phyloP scores from a whole-genome alignment of 1,140 invertebrate genomes.

The Hermatobates lingyangjiaoensis region DNA sequence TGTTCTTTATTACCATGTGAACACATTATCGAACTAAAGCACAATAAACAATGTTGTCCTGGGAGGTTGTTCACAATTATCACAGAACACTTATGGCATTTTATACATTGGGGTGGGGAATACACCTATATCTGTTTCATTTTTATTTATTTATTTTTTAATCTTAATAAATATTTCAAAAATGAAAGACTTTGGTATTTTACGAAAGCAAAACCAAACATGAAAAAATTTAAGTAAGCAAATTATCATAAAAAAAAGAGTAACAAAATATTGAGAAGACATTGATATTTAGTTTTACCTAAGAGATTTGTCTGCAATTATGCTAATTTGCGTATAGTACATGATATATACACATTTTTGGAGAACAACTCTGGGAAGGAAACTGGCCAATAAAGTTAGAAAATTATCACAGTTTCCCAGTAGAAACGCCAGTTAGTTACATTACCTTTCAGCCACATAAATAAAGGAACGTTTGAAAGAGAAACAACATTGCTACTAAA shows the following conservation, averaged over 20 bases:
- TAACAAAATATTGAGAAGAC: neutral
- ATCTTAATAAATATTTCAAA: slow-evolving; percentile 4
- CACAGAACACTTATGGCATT: slow-evolving; percentile 15
- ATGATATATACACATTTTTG: neutral
- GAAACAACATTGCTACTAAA: no score
- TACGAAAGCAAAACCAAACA: slow-evolving; percentile 11
- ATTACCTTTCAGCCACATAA: no score
- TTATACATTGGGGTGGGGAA: neutral
- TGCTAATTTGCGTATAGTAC: neutral
- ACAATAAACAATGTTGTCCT: slow-evolving; percentile 12
- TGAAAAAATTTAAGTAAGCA: neutral
- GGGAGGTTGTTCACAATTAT: slow-evolving; percentile 11
- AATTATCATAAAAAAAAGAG: neutral
- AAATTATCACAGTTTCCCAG: no score
- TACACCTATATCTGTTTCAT: neutral
- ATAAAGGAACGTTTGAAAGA: no score
- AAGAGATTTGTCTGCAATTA: neutral
- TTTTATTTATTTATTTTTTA: neutral
- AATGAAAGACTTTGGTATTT: slow-evolving; percentile 15
- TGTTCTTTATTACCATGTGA: slow-evolving; percentile 6
- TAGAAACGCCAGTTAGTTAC: no score
- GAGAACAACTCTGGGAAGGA: neutral
- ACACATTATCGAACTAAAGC: slow-evolving; percentile 10
- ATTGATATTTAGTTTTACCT: neutral
- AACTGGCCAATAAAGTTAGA: no score